A percentile compares a stretch with the other conserved stretches of the same genome.
Evolutionary conservation across 2,797 vertebrate species (phyloP).

Genomic region (Craterocephalus amniculus): DNA sequence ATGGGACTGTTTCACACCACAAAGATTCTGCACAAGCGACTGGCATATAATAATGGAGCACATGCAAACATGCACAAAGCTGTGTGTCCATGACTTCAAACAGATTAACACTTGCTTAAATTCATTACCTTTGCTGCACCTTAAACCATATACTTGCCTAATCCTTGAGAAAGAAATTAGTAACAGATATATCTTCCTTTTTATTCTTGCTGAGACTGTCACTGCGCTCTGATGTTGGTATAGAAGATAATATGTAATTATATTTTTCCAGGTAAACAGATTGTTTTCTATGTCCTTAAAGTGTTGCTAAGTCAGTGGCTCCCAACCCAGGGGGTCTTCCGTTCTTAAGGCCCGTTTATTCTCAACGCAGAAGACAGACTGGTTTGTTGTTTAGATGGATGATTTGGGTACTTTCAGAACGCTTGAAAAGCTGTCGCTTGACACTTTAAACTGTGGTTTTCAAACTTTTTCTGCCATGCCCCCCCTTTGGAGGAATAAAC

Average conservation of each 20-base stretch:
- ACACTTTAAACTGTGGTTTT: too few species aligned
- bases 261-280: neutral
- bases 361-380: too few species aligned
- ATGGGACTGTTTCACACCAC: slow-evolving; percentile 77
- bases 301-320: neutral
- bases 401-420: too few species aligned
- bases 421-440: too few species aligned
- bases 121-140: neutral
- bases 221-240: neutral
- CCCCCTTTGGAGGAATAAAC: too few species aligned
- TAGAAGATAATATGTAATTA: too few species aligned
- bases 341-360: neutral
- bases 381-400: too few species aligned
- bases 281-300: neutral
- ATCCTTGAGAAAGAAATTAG: neutral
- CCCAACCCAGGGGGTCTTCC: neutral
- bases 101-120: neutral
- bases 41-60: slow-evolving; percentile 19
- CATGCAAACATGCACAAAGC: slow-evolving; percentile 22
- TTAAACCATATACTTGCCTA: neutral
- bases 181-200: neutral
- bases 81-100: slow-evolving; percentile 1
- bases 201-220: neutral
- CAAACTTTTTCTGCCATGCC: too few species aligned
- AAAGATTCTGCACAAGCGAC: slow-evolving; percentile 38